Conservation (phyloP, 2,888 invertebrate species). For the Trichopoda pennipes region DNA sequence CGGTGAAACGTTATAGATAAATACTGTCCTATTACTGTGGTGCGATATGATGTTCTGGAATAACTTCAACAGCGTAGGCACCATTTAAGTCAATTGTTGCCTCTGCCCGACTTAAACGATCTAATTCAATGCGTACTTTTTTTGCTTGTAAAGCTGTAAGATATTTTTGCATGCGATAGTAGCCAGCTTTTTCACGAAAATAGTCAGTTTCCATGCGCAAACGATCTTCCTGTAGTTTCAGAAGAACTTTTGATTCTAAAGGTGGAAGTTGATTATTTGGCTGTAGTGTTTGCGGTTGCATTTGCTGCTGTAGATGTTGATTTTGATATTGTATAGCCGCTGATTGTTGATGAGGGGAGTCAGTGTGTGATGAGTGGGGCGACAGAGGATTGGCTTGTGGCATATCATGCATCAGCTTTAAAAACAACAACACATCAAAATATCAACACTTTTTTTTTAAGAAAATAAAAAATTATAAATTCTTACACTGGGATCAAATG, state of each 20-base stretch:
- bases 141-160: slow-evolving; percentile 74
- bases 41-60: slow-evolving; percentile 55
- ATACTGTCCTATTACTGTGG: slow-evolving; percentile 20
- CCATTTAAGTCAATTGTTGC: slow-evolving; percentile 59
- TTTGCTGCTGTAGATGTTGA: slow-evolving; percentile 19
- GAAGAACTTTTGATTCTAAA: slow-evolving; percentile 62
- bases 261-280: slow-evolving; percentile 52
- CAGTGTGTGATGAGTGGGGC: slow-evolving; percentile 66
- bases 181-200: slow-evolving; percentile 75
- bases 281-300: slow-evolving; percentile 4
- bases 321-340: slow-evolving; percentile 33
- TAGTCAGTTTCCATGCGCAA: slow-evolving; percentile 75
- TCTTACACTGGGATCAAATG: slow-evolving; percentile 70
- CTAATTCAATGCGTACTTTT: slow-evolving; percentile 70
- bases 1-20: too few species aligned
- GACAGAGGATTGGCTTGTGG: slow-evolving; percentile 70
- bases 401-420: slow-evolving; percentile 62
- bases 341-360: slow-evolving; percentile 43
- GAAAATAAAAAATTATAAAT: background rate
- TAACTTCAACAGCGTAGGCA: slow-evolving; percentile 64
- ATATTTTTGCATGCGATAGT: slow-evolving; percentile 76
- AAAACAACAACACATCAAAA: background rate
- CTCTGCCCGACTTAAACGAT: slow-evolving; percentile 61
- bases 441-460: background rate
- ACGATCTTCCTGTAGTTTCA: slow-evolving; percentile 72